Conservation (phyloP, 2,888 invertebrate genomes). For the Bombylius discolor region DNA sequence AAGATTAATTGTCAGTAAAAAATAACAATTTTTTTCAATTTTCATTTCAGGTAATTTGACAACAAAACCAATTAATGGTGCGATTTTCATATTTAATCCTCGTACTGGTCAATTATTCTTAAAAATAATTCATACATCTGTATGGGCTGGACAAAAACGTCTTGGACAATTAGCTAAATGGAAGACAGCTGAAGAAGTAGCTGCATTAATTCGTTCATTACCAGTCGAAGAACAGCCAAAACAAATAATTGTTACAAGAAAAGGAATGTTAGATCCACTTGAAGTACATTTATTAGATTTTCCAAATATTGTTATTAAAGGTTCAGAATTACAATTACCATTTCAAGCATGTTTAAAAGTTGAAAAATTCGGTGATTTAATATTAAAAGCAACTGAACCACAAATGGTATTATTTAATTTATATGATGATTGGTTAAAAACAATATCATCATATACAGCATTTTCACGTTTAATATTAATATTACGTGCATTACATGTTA, state of each 20-base stretch:
- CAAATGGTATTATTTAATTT: slow-evolving; percentile 99
- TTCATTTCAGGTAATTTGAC: slow-evolving; percentile 47
- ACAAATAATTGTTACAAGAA: slow-evolving; percentile 98
- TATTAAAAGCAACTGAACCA: slow-evolving; percentile 96
- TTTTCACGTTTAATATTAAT: slow-evolving; percentile 96
- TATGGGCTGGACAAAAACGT: slow-evolving; percentile 99
- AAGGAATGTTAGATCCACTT: slow-evolving; percentile 99
- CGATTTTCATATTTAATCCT: slow-evolving; percentile 99
- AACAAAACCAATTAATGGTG: slow-evolving; percentile 98
- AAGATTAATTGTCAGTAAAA: no score
- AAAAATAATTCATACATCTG: slow-evolving; percentile 99
- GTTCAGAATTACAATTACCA: slow-evolving; percentile 93
- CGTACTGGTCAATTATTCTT: slow-evolving; percentile 96
- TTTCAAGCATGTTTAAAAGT: slow-evolving; percentile 99
- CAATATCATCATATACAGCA: slow-evolving; percentile 97
- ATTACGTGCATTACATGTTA: slow-evolving; percentile 91
- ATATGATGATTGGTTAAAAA: slow-evolving; percentile 99
- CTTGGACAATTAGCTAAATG: slow-evolving; percentile 98
- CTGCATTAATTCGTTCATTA: slow-evolving; percentile 93
- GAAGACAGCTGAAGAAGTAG: slow-evolving; percentile 99
- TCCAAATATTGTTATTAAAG: slow-evolving; percentile 99
- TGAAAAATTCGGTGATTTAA: slow-evolving; percentile 98
- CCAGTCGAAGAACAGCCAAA: slow-evolving; percentile 99
- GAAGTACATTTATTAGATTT: slow-evolving; percentile 99
- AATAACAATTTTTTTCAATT: no score